phyloP scores from a whole-genome alignment of 2,888 invertebrate species.

The Nyleta sp. region DNA sequence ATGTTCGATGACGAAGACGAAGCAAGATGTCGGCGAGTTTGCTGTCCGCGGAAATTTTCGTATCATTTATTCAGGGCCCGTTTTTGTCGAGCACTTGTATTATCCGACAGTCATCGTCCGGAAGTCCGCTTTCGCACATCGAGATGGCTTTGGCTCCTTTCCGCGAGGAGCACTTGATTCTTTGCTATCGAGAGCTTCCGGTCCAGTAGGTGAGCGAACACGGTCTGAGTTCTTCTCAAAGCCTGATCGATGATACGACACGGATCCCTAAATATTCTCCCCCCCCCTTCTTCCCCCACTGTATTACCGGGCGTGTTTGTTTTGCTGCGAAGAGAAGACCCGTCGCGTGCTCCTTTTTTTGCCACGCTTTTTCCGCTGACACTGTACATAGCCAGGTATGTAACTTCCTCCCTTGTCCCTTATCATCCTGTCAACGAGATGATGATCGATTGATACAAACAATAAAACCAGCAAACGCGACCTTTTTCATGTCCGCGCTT shows the following conservation, averaged over 20 bases:
- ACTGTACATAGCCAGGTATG: slow-evolving; percentile 34
- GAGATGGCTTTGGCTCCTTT: slow-evolving; percentile 22
- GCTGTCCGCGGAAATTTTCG: neutral
- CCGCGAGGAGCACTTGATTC: slow-evolving; percentile 29
- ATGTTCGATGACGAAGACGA: no score
- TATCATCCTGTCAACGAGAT: slow-evolving; percentile 53
- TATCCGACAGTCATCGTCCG: slow-evolving; percentile 15
- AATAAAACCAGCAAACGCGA: slow-evolving; percentile 46
- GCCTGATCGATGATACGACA: slow-evolving; percentile 68
- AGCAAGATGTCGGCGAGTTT: no score
- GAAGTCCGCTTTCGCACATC: slow-evolving; percentile 28
- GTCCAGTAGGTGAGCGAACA: slow-evolving; percentile 33
- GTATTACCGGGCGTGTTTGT: slow-evolving; percentile 43
- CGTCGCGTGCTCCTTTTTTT: slow-evolving; percentile 27
- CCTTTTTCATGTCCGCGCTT: slow-evolving; percentile 44
- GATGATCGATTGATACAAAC: slow-evolving; percentile 59
- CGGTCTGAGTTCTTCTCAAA: slow-evolving; percentile 28
- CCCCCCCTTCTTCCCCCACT: no score
- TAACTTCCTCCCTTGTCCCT: slow-evolving; percentile 35
- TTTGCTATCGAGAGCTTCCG: slow-evolving; percentile 44
- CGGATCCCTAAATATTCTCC: slow-evolving; percentile 67
- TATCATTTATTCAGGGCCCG: slow-evolving; percentile 16
- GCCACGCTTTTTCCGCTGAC: slow-evolving; percentile 29
- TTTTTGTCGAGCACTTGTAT: slow-evolving; percentile 19
- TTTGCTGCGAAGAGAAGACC: slow-evolving; percentile 37